Conservation (phyloP, 1,140 invertebrate species). For the Melipona quadrifasciata region DNA sequence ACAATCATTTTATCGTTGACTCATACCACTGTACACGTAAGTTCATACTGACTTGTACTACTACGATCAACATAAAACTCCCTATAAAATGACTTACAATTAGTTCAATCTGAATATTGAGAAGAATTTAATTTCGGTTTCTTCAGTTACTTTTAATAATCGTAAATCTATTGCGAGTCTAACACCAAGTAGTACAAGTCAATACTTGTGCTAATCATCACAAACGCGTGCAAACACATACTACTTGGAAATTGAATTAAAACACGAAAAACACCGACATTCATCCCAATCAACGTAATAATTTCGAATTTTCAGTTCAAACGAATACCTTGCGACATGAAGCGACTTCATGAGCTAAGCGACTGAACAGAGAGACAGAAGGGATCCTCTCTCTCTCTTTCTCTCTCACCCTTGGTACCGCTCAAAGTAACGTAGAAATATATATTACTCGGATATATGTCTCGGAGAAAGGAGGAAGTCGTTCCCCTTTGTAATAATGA, state of each 20-base stretch:
- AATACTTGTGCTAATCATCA: no score
- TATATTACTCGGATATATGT: background rate
- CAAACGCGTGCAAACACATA: no score
- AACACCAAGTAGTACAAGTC: no score
- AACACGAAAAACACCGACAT: no score
- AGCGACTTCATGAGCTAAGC: background rate
- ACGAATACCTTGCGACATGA: background rate
- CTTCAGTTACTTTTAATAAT: no score
- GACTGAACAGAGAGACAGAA: background rate
- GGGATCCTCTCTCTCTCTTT: background rate
- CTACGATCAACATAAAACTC: background rate
- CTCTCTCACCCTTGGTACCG: background rate
- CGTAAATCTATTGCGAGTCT: no score
- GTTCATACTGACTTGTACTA: background rate
- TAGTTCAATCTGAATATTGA: no score
- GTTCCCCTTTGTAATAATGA: conserved; percentile 25
- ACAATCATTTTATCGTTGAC: background rate
- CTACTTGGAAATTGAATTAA: no score
- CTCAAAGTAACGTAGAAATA: background rate
- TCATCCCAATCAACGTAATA: no score
- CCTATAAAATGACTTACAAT: no score
- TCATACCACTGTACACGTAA: background rate
- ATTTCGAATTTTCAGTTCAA: background rate
- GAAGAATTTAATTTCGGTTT: no score
- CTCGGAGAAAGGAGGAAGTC: background rate